phyloP scores from a whole-genome alignment of 2,113 vertebrate genomes.

The Anser cygnoides region DNA sequence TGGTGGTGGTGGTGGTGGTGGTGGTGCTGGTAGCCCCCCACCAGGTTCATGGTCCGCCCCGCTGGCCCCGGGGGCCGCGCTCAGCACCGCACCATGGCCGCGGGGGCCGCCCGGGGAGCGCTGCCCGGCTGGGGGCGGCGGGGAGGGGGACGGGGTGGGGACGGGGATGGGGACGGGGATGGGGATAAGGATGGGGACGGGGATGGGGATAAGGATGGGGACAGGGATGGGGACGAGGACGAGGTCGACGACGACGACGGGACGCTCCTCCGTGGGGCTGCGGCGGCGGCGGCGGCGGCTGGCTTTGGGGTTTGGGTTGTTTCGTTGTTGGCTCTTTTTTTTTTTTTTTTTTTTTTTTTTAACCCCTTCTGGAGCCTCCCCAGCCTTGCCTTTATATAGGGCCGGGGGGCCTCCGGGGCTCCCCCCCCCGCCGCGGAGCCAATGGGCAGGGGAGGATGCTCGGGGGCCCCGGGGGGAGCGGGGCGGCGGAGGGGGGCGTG shows the following conservation, averaged over 20 bases:
- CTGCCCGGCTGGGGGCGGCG: slow-evolving; percentile 21
- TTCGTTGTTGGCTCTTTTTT: background rate
- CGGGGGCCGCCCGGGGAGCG: background rate
- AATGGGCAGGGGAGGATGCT: slow-evolving; percentile 75
- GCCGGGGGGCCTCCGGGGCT: background rate
- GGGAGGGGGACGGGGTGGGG: too few species aligned
- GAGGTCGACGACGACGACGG: too few species aligned
- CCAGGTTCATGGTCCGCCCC: slow-evolving; percentile 87
- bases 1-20: slow-evolving; percentile 84
- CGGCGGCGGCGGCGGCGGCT: background rate
- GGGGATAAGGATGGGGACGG: too few species aligned
- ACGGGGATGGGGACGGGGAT: too few species aligned
- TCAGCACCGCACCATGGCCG: slow-evolving; percentile 55
- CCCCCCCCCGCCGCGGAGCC: slow-evolving; percentile 66
- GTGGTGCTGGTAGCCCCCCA: slow-evolving; percentile 88
- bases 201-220: too few species aligned
- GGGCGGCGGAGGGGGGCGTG: slow-evolving; percentile 64
- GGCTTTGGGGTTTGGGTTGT: background rate
- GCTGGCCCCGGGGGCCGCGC: slow-evolving; percentile 47
- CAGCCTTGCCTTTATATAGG: slow-evolving; percentile 81
- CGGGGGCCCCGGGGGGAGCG: slow-evolving; percentile 37
- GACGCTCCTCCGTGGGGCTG: background rate
- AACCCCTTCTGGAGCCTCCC: slow-evolving; percentile 78
- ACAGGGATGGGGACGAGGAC: background rate
- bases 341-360: slow-evolving; percentile 47